Percentiles rank a stretch among this genome's conserved stretches.
These are phyloP conservation scores for Tylochromis polylepis DNA, from an alignment of 2,113 vertebrate genomes.

Conservation along the genomic window DNA sequence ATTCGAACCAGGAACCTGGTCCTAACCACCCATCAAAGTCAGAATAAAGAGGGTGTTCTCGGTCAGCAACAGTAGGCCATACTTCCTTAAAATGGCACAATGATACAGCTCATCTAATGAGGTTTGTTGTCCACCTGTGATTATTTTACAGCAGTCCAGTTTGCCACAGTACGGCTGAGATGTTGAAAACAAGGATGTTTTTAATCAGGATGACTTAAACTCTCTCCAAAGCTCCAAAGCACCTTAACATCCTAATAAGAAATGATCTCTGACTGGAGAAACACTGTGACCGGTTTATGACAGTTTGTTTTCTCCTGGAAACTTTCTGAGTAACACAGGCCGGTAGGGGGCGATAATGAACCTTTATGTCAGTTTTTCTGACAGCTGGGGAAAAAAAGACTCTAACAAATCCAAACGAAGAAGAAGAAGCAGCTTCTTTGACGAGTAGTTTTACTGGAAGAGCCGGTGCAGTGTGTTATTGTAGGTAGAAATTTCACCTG, in stretches of 20 bases:
- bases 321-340: not conserved
- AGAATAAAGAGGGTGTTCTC: not conserved
- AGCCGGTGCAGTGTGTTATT: not conserved
- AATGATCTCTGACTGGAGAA: not conserved
- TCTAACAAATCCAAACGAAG: not conserved
- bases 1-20: not conserved
- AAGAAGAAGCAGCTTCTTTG: not conserved
- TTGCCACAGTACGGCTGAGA: not conserved
- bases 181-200: not conserved
- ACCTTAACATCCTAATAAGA: accelerated
- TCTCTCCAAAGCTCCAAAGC: not conserved
- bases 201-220: not conserved
- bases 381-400: not conserved
- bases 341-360: not conserved
- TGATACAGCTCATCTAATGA: not conserved
- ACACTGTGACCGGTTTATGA: not conserved
- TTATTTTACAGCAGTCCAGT: not conserved
- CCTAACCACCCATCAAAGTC: not conserved
- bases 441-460: not conserved
- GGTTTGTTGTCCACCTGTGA: not conserved
- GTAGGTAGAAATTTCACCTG: not conserved
- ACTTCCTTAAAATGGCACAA: not conserved
- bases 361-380: not conserved
- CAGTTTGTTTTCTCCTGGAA: not conserved
- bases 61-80: not conserved